phyloP scores from a whole-genome alignment of 2,113 vertebrate species.

The Turnix velox region DNA sequence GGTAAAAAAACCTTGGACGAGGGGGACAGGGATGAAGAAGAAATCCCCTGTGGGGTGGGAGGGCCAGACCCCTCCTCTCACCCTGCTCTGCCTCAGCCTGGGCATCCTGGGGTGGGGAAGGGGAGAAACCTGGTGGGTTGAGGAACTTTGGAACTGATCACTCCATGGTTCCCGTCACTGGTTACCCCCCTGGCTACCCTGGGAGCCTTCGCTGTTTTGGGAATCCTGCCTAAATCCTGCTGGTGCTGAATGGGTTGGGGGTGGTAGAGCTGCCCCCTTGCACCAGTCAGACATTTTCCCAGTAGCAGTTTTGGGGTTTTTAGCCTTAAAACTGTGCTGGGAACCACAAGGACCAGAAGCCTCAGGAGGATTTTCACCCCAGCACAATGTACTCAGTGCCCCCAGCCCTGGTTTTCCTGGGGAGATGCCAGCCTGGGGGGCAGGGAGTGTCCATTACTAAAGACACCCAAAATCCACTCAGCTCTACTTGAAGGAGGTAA shows the following conservation, averaged over 20 bases:
- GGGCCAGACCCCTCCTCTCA: rapidly evolving
- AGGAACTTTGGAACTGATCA: not conserved
- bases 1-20: too few relatives aligned
- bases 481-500: not conserved
- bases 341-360: not conserved
- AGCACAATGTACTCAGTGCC: rapidly evolving
- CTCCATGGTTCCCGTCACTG: not conserved
- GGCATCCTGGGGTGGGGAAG: not conserved
- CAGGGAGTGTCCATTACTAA: rapidly evolving
- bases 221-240: not conserved
- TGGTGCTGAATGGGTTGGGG: rapidly evolving
- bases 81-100: rapidly evolving
- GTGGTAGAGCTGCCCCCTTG: not conserved
- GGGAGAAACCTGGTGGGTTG: rapidly evolving
- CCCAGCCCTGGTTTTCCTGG: not conserved
- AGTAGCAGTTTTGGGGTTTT: not conserved
- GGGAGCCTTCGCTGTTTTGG: not conserved
- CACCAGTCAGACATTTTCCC: rapidly evolving
- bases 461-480: rapidly evolving
- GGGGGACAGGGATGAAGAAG: not conserved
- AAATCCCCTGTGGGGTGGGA: rapidly evolving
- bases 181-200: too few relatives aligned
- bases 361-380: not conserved
- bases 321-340: not conserved
- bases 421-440: not conserved